phyloP scores from a whole-genome alignment of 2,797 vertebrate genomes.

The Diglossa cyanea region DNA sequence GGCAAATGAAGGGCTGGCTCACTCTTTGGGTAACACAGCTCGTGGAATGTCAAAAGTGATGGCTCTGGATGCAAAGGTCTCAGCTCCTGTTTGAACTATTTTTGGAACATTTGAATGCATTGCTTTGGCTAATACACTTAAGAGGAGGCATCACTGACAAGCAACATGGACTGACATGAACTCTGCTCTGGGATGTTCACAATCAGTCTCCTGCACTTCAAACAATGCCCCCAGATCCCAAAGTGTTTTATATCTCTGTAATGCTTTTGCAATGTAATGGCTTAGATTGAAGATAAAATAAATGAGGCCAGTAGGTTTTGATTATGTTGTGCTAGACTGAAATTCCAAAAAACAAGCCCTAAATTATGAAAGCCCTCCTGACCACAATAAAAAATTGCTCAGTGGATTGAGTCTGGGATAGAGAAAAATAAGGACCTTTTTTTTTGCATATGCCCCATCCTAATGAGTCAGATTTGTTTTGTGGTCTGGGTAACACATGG shows the following conservation, averaged over 20 bases:
- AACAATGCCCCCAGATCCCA: background rate
- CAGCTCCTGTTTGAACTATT: fast-evolving
- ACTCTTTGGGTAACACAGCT: background rate
- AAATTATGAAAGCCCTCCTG: background rate
- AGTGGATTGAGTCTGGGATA: background rate
- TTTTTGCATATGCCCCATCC: background rate
- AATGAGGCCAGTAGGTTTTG: background rate
- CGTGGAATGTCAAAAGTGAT: background rate
- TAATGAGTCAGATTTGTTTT: background rate
- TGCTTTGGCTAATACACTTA: background rate
- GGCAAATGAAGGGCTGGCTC: fast-evolving
- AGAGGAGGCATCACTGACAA: background rate
- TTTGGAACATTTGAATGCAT: background rate
- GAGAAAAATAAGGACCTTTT: background rate
- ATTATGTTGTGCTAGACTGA: background rate
- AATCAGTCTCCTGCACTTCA: background rate
- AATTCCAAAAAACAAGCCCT: background rate
- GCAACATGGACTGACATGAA: background rate
- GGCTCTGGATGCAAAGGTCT: background rate
- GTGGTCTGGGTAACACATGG: background rate
- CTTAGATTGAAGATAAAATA: background rate
- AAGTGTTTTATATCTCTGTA: background rate
- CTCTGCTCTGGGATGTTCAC: background rate
- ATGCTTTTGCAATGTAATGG: background rate
- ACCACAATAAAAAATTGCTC: background rate